These are phyloP conservation scores for Aproaerema taeniolella DNA, from an alignment of 2,888 invertebrate genomes.

Conservation along the genomic window DNA sequence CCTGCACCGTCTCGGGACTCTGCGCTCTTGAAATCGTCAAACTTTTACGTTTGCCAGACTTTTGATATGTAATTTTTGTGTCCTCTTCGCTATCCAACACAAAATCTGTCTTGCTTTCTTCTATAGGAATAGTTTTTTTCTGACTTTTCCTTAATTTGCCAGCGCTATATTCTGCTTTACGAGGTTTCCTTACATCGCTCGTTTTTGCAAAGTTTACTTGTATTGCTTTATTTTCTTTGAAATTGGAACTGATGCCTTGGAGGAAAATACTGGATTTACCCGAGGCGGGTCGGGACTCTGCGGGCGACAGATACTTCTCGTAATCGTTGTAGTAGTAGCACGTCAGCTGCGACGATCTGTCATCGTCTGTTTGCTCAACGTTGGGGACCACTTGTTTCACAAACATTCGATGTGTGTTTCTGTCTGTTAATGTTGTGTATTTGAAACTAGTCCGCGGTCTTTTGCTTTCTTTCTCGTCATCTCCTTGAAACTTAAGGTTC, in stretches of 20 bases:
- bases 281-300: constrained; percentile 52
- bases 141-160: too few relatives aligned
- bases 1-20: constrained; percentile 67
- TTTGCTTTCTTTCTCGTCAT: constrained; percentile 38
- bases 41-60: constrained; percentile 57
- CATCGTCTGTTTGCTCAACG: constrained; percentile 35
- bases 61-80: constrained; percentile 50
- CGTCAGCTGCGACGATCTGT: constrained; percentile 46
- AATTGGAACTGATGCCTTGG: constrained; percentile 33
- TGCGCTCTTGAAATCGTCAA: constrained; percentile 62
- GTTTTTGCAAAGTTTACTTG: constrained; percentile 35
- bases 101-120: not conserved
- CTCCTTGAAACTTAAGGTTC: constrained; percentile 58
- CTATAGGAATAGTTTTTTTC: too few relatives aligned
- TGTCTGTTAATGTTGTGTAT: constrained; percentile 44
- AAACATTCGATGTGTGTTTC: constrained; percentile 59
- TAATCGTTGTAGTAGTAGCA: constrained; percentile 60
- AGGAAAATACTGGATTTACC: constrained; percentile 48
- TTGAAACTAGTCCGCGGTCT: constrained; percentile 55
- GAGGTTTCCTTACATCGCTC: constrained; percentile 28
- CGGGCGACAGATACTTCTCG: constrained; percentile 49
- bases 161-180: constrained; percentile 28
- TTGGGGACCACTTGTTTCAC: constrained; percentile 52
- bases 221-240: constrained; percentile 41
- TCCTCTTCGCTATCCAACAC: constrained; percentile 27